Evolutionary conservation across 2,113 vertebrate genomes (phyloP).

Genomic region (Pungitius pungitius): DNA sequence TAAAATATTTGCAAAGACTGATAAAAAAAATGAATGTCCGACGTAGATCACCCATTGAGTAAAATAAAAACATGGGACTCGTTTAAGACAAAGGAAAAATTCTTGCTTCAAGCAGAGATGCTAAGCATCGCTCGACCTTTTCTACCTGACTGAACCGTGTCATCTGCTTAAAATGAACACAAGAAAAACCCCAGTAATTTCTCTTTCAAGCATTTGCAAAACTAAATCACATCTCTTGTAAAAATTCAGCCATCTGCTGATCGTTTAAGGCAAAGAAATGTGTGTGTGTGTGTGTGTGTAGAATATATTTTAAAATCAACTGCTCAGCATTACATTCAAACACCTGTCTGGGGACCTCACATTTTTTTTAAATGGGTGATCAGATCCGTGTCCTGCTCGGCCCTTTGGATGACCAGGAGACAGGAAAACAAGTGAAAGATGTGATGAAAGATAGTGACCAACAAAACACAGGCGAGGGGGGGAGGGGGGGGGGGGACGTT

Average conservation of each 20-base stretch:
- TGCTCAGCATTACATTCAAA: constrained; percentile 79
- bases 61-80: constrained; percentile 16
- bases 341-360: constrained; percentile 64
- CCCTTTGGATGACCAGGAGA: constrained; percentile 27
- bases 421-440: constrained; percentile 46
- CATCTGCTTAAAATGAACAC: constrained; percentile 44
- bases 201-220: constrained; percentile 80
- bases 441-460: constrained; percentile 40
- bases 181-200: constrained; percentile 52
- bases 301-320: constrained; percentile 67
- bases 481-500: background rate
- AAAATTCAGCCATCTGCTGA: constrained; percentile 76
- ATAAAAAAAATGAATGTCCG: constrained; percentile 7
- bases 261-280: constrained; percentile 72
- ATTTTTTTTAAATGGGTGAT: constrained; percentile 47
- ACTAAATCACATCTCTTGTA: constrained; percentile 75
- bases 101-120: constrained; percentile 36
- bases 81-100: constrained; percentile 25
- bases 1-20: constrained; percentile 36
- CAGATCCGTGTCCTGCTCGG: constrained; percentile 43
- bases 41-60: constrained; percentile 22
- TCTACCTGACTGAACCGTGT: constrained; percentile 32
- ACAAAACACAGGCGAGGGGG: constrained; percentile 3
- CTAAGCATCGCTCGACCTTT: constrained; percentile 35
- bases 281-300: background rate